Percentiles rank a stretch among this genome's conserved stretches.
phyloP scores from a whole-genome alignment of 1,140 invertebrate genomes.

The Phymastichus coffea region DNA sequence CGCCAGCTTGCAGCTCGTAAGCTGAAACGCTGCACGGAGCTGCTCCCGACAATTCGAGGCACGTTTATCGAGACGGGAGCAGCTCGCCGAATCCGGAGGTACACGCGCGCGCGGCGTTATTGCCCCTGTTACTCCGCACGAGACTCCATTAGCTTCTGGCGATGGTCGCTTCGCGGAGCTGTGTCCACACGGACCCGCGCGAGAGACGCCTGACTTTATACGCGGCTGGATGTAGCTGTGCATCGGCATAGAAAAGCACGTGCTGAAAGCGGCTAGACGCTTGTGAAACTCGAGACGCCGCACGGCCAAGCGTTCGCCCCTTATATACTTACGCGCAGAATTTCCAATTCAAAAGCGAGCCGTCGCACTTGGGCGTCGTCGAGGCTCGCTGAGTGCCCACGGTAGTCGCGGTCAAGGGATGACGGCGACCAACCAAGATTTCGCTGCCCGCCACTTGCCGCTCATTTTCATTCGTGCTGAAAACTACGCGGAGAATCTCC shows the following conservation, averaged over 20 bases:
- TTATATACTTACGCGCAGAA: slow-evolving; percentile 37
- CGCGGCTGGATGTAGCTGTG: no score
- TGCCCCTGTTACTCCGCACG: background rate
- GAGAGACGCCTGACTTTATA: background rate
- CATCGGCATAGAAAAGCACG: slow-evolving; percentile 18
- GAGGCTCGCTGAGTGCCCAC: background rate
- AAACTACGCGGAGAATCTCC: no score
- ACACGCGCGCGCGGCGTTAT: background rate
- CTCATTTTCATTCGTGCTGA: background rate
- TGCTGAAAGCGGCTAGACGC: slow-evolving; percentile 54
- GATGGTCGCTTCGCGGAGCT: background rate
- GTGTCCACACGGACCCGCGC: background rate
- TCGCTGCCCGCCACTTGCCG: no score
- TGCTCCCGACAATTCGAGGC: no score
- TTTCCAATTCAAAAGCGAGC: slow-evolving; percentile 50
- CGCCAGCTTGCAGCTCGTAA: background rate
- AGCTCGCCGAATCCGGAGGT: no score
- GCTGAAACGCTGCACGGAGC: background rate
- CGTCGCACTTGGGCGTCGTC: slow-evolving; percentile 16
- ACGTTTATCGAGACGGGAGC: no score
- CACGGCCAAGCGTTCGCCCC: background rate
- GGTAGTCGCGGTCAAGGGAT: background rate
- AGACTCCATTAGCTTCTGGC: background rate
- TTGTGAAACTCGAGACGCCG: slow-evolving; percentile 55
- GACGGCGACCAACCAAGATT: background rate